These are phyloP conservation scores for Megaceryle torquata DNA, from an alignment of 2,113 vertebrate species.

Conservation along the genomic window DNA sequence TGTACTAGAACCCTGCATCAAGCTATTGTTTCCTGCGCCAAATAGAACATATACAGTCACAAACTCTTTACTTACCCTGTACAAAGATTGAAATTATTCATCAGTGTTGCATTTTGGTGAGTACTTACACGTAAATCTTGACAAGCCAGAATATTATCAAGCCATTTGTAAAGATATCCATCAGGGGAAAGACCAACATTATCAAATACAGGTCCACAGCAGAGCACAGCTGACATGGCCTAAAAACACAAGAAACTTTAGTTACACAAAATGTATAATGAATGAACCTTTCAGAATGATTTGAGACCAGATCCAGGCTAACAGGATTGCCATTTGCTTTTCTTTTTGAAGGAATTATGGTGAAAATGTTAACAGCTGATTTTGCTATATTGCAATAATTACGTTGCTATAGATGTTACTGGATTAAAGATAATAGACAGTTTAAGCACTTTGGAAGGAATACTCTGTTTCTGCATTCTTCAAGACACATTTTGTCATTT, in stretches of 20 bases:
- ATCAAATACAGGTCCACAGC: conserved; percentile 96
- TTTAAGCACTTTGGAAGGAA: neutral
- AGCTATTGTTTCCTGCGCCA: neutral
- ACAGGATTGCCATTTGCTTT: neutral
- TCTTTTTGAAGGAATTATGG: neutral
- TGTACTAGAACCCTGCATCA: neutral
- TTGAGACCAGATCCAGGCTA: neutral
- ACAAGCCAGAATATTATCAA: conserved; percentile 98
- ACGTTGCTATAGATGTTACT: neutral
- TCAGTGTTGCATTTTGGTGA: neutral
- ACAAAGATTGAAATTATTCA: neutral
- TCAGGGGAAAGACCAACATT: conserved; percentile 96
- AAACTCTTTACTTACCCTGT: neutral
- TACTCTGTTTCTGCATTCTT: neutral
- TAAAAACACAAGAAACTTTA: conserved; percentile 33
- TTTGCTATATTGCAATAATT: neutral
- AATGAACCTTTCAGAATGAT: neutral
- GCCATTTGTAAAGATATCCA: conserved; percentile 98
- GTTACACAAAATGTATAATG: neutral
- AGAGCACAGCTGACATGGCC: conserved; percentile 98
- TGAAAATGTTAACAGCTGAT: neutral
- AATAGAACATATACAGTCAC: neutral
- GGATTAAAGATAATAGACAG: neutral
- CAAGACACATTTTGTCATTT: neutral
- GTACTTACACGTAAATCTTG: conserved; percentile 91